Evolutionary conservation across 2,113 vertebrate genomes (phyloP).

Genomic region (Erythrocercus mccallii): DNA sequence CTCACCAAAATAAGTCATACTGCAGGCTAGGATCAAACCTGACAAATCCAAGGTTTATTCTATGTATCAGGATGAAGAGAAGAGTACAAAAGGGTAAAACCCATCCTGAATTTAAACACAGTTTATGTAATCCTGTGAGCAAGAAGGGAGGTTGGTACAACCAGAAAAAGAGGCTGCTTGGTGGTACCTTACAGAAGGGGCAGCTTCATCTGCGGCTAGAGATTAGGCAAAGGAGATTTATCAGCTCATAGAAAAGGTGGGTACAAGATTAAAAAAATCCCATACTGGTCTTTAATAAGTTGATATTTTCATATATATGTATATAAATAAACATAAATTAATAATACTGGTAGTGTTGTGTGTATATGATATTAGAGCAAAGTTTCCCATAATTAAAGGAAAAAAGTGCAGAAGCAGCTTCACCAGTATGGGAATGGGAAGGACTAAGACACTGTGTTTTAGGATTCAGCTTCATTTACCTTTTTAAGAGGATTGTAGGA

Average conservation of each 20-base stretch:
- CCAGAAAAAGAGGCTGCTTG: not conserved
- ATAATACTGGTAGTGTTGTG: not conserved
- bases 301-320: not conserved
- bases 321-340: not conserved
- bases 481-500: not conserved
- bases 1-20: not conserved
- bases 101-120: not conserved
- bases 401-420: not conserved
- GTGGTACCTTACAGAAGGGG: not conserved
- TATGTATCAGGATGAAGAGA: not conserved
- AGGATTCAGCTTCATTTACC: not conserved
- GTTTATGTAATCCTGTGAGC: not conserved
- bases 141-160: not conserved
- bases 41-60: not conserved
- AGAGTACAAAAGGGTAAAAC: not conserved
- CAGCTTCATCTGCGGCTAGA: not conserved
- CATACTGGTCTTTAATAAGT: not conserved
- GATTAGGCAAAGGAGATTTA: not conserved
- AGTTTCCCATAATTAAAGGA: not conserved
- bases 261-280: not conserved
- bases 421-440: fast-evolving
- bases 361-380: not conserved
- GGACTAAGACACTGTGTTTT: fast-evolving
- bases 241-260: not conserved
- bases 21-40: not conserved